phyloP scores from a whole-genome alignment of 2,888 invertebrate genomes.

The Erpobdella octoculata region DNA sequence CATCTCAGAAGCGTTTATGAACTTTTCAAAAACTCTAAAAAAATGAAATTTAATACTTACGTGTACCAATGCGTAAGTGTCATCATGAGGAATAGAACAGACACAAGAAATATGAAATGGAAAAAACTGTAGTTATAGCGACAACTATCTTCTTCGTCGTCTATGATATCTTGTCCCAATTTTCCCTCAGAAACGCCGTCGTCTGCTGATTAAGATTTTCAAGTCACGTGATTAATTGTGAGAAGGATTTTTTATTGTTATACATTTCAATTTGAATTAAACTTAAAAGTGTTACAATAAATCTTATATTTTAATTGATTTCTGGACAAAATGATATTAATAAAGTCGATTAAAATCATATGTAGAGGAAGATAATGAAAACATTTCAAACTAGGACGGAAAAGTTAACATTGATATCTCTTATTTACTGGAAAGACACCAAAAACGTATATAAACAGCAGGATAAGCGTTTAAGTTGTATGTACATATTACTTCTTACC shows the following conservation, averaged over 20 bases:
- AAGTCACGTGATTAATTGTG: no score
- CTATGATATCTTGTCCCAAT: slow-evolving; percentile 63
- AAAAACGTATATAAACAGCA: no score
- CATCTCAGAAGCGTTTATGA: not conserved
- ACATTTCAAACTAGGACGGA: not conserved
- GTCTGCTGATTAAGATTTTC: not conserved
- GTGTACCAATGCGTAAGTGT: slow-evolving; percentile 98
- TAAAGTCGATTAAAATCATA: not conserved
- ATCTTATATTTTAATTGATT: not conserved
- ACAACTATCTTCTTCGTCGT: slow-evolving; percentile 78
- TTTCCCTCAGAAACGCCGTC: slow-evolving; percentile 53
- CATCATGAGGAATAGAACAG: slow-evolving; percentile 98
- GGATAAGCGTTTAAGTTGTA: no score
- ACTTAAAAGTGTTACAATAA: no score
- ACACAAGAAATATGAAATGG: slow-evolving; percentile 88
- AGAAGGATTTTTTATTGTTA: no score
- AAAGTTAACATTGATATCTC: no score
- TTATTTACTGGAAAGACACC: no score
- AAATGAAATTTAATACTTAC: slow-evolving; percentile 61
- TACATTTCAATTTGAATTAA: no score
- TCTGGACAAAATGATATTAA: not conserved
- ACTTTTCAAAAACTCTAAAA: not conserved
- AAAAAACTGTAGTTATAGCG: slow-evolving; percentile 94
- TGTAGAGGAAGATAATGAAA: not conserved
- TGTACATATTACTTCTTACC: not conserved